Base-by-base conservation (phyloP, 2,797 vertebrate genomes). In the Anomalospiza imberbis region DNA sequence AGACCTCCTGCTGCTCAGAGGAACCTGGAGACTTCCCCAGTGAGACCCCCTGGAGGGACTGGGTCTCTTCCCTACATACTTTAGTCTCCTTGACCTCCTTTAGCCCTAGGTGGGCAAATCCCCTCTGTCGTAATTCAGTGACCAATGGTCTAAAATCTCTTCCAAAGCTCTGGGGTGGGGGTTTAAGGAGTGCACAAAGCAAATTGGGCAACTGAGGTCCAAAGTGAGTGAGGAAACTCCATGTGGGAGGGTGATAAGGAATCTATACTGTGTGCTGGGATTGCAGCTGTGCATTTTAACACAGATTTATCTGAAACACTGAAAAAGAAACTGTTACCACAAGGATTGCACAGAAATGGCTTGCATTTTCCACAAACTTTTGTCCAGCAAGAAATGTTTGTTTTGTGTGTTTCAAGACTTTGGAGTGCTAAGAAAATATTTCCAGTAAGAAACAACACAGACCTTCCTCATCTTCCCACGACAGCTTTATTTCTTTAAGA, bases 381-480 rank as follows among this genome's bases (percentile, higher is more conserved):
- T 78, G 75, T 92, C 82, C 85, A 65, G 72, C 45, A 47, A 90
- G 63, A 86, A 94, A 94, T 80, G 26, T 94, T 96, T 95, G 77
- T 18, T 67, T 93, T 86, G n/a, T 83, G 68, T 31, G 12, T 73
- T 94, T 95, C 73, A 84, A 93, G 74, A 80, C 89, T 93, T 93
- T 88, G 55, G 62, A 91, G 76, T 13, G 54, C 79, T 78, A 96
- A 81, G 68, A 81, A 96, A 96, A 86, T 78, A 90, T 78, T 90
- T 90, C 88, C 79, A 94, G 14, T 28, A 74, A 91, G 65, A 88
- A 86, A 87, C 29, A 66, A 78, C 74, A n/a, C 77, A 94, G 91
- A 88, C 73, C 82, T 94, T 94, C 50, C 51, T 93, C 75, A 85
- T 81, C 91, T 95, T 96, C 95, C 94, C 95, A 96, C 51, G 66